phyloP scores from a whole-genome alignment of 2,113 vertebrate genomes.

The Manacus vitellinus region DNA sequence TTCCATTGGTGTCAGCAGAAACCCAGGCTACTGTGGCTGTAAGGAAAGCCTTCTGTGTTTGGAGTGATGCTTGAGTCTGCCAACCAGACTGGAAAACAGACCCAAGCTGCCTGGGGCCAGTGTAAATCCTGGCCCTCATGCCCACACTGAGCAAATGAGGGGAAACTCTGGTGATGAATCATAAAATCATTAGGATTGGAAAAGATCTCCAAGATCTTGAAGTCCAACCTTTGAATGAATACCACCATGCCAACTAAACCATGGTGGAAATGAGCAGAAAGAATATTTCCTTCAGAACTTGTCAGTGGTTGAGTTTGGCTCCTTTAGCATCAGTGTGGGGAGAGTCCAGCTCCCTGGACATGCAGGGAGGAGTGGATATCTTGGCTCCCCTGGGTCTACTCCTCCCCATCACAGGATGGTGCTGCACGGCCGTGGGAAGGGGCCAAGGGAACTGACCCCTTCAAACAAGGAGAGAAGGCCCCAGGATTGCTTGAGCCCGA shows the following conservation, averaged over 20 bases:
- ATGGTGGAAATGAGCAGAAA: background rate
- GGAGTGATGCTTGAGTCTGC: background rate
- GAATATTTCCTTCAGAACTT: background rate
- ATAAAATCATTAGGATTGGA: background rate
- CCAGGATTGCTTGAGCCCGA: background rate
- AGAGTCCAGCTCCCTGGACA: background rate
- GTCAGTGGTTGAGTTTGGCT: background rate
- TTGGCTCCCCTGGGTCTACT: background rate
- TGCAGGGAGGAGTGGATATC: background rate
- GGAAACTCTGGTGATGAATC: background rate
- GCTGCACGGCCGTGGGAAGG: background rate
- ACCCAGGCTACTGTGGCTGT: background rate
- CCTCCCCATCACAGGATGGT: fast-evolving
- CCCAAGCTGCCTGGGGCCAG: background rate
- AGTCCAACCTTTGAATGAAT: background rate
- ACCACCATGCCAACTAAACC: background rate
- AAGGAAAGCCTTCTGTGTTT: background rate
- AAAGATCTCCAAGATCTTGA: background rate
- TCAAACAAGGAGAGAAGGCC: background rate
- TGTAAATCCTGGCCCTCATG: background rate
- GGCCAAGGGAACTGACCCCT: background rate
- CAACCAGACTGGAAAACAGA: background rate
- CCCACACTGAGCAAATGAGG: fast-evolving
- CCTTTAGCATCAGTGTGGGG: background rate
- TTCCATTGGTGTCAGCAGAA: background rate